These are phyloP conservation scores for Dromius quadrimaculatus DNA, from an alignment of 2,888 invertebrate genomes.

Conservation along the genomic window DNA sequence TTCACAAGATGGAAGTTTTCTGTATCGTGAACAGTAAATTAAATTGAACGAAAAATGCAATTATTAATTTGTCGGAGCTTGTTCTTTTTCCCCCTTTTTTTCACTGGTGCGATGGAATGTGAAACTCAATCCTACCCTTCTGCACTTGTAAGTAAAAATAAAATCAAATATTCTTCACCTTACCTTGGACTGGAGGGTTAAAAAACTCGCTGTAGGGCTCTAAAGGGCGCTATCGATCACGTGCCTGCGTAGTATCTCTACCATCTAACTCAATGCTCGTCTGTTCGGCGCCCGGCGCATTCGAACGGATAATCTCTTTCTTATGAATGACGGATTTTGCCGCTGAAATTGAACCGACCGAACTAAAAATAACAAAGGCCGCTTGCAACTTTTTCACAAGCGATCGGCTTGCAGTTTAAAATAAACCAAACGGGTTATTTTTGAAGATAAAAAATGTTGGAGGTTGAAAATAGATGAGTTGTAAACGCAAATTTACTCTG, in stretches of 20 bases:
- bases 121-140: too few relatives aligned
- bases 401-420: conserved; percentile 39
- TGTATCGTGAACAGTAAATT: too few relatives aligned
- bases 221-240: conserved; percentile 5
- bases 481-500: conserved; percentile 31
- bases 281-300: conserved; percentile 37
- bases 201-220: neutral
- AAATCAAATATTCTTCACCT: neutral
- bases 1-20: neutral
- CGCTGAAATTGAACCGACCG: conserved; percentile 43
- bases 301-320: conserved; percentile 47
- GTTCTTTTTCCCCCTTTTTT: too few relatives aligned
- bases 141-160: conserved; percentile 4
- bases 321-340: conserved; percentile 44
- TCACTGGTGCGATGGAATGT: too few relatives aligned
- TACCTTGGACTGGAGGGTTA: neutral
- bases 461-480: conserved; percentile 39
- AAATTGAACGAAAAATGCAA: too few relatives aligned
- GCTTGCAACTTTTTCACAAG: conserved; percentile 31
- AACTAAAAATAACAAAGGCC: conserved; percentile 39
- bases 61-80: too few relatives aligned
- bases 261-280: neutral
- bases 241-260: neutral
- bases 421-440: conserved; percentile 41
- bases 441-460: conserved; percentile 32